Evolutionary conservation across 1,140 invertebrate genomes (phyloP).

Genomic region (Streblospio benedicti): DNA sequence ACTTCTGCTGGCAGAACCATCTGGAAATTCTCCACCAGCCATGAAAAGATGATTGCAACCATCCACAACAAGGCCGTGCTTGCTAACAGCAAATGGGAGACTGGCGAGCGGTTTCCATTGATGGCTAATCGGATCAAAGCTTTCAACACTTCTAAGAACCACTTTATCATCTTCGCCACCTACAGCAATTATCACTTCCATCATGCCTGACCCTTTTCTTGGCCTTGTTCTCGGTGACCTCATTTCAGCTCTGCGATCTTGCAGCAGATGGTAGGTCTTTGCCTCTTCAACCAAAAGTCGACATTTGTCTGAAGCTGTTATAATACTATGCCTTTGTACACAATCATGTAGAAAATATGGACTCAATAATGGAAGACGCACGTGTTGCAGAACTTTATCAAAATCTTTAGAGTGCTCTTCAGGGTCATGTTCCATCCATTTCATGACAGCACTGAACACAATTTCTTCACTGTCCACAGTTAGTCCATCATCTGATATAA

Average conservation of each 20-base stretch:
- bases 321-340: neutral
- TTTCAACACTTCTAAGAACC: constrained; percentile 52
- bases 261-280: constrained; percentile 7
- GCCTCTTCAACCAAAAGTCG: constrained; percentile 5
- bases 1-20: constrained; percentile 49
- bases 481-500: constrained; percentile 5
- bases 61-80: constrained; percentile 52
- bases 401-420: neutral
- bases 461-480: neutral
- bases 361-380: constrained; percentile 2
- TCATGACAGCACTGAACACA: constrained; percentile 1
- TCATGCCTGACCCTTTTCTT: constrained; percentile 36
- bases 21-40: constrained; percentile 54
- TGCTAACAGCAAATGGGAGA: constrained; percentile 44
- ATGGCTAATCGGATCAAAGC: constrained; percentile 45
- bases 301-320: neutral
- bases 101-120: constrained; percentile 32
- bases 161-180: constrained; percentile 56
- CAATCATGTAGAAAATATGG: constrained; percentile 11
- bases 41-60: constrained; percentile 51
- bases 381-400: constrained; percentile 5
- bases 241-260: constrained; percentile 44
- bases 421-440: constrained; percentile 12
- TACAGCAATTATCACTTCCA: constrained; percentile 52
- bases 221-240: constrained; percentile 40